Conservation (phyloP, 2,888 invertebrate genomes). For the Himalopsyche tibetana region DNA sequence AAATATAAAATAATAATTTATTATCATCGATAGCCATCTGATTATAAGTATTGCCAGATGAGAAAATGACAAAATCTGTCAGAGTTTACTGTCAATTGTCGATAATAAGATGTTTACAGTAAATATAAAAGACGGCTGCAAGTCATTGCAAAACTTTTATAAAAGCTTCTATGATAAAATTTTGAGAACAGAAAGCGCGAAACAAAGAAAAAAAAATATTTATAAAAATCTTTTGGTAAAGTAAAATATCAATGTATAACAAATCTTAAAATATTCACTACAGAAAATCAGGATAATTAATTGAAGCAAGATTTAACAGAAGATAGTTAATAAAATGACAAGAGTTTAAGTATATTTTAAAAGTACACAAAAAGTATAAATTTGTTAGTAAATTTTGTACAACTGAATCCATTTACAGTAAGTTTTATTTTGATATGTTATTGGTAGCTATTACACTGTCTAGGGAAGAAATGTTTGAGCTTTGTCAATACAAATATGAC, state of each 20-base stretch:
- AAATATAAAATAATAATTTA: neutral
- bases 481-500: constrained; percentile 7
- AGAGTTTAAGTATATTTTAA: neutral
- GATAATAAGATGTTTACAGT: too few species aligned
- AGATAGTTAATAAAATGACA: neutral
- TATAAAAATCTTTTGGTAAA: neutral
- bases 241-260: neutral
- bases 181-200: neutral
- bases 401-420: constrained; percentile 17
- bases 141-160: neutral
- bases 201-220: neutral
- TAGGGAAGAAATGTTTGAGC: constrained; percentile 43
- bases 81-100: too few species aligned
- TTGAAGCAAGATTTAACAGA: neutral
- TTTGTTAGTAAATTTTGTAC: neutral
- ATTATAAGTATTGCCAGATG: too few species aligned
- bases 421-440: constrained; percentile 33
- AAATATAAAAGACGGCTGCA: neutral
- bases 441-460: constrained; percentile 38
- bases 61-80: too few species aligned
- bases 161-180: neutral
- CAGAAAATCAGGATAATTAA: neutral
- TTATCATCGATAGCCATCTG: too few species aligned
- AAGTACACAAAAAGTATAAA: constrained; percentile 6
- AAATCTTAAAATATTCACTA: neutral